phyloP scores from a whole-genome alignment of 2,888 invertebrate genomes.

The Diaperis boleti region DNA sequence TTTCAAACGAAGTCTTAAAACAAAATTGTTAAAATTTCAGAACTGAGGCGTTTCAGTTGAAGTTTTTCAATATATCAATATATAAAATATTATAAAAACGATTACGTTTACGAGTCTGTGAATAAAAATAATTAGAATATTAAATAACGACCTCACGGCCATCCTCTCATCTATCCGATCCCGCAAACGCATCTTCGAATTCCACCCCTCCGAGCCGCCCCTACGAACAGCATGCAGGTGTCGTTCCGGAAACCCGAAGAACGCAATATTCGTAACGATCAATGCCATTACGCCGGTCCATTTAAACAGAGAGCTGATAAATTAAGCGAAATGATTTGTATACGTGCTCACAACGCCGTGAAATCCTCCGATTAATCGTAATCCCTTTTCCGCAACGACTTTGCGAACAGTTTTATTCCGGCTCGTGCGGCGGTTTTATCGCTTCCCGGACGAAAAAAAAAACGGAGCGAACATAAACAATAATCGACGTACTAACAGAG shows the following conservation, averaged over 20 bases:
- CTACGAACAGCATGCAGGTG: constrained; percentile 9
- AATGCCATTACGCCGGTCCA: constrained; percentile 35
- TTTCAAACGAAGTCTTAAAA: too few relatives aligned
- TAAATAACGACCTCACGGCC: too few relatives aligned
- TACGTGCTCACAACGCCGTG: constrained; percentile 44
- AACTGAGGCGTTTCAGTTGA: too few relatives aligned
- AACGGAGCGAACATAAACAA: constrained; percentile 41
- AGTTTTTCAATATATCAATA: too few relatives aligned
- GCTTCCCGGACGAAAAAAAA: constrained; percentile 17
- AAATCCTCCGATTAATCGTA: constrained; percentile 46
- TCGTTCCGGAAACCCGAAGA: constrained; percentile 13
- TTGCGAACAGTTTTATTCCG: constrained; percentile 44
- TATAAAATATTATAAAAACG: too few relatives aligned
- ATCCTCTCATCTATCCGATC: too few relatives aligned
- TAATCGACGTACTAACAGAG: constrained; percentile 41
- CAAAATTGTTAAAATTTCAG: too few relatives aligned
- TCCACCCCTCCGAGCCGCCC: too few relatives aligned
- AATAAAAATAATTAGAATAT: too few relatives aligned
- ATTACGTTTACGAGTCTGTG: too few relatives aligned
- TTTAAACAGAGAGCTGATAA: constrained; percentile 41
- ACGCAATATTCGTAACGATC: constrained; percentile 34
- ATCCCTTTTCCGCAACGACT: constrained; percentile 46
- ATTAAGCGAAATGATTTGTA: constrained; percentile 48
- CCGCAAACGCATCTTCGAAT: too few relatives aligned
- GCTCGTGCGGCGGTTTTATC: constrained; percentile 29